Base-by-base conservation (phyloP, 2,888 invertebrate species). In the Caenorhabditis uteleia region DNA sequence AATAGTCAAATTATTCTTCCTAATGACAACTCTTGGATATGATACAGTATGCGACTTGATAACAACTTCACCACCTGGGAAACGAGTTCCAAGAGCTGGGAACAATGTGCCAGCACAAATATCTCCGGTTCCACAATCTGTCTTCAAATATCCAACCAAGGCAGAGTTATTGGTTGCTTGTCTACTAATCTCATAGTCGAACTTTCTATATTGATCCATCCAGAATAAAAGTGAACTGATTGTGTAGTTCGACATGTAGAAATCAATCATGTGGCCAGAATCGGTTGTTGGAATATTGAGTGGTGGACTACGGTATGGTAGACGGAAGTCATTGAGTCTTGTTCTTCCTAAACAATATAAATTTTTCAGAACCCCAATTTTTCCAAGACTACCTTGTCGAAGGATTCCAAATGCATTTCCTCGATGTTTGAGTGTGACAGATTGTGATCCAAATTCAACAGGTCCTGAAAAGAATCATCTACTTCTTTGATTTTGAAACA, bases 151-250 rank as follows among this genome's bases (percentile, higher is more conserved):
- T 16, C 82, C 82, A 1, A 77, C 73, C 18, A 82, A 69, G 23
- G 74, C 75, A 8, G 73, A 68, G 58, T 82, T 78, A 46, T 82
- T 82, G 21, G 78, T 70, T 5, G 75, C 77, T 18, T 69, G 65
- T 38, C 74, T 60, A 40, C 75, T 77, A 56, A 82, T 82, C 56
- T 82, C 82, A 57, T 79, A 82, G 65, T 82, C 82, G 59, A 82
- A 82, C 55, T 78, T 79, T 20, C 79, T 71, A 61, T 80, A 80
- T 47, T 80, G 80, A 48, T 80, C 82, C 81, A 82, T 82, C 82
- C 82, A 82, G 71, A 82, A 82, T 20, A 82, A 70, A 26, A 82
- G 68, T 12, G 73, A 73, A 8, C 75, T 61, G 33, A 82, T 36
- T 0, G 82, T 82, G 69, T 82, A 82, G 70, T 82, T 82, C 34